These are phyloP conservation scores for Atrina japonica DNA, from an alignment of 2,888 invertebrate genomes.

Conservation along the genomic window DNA sequence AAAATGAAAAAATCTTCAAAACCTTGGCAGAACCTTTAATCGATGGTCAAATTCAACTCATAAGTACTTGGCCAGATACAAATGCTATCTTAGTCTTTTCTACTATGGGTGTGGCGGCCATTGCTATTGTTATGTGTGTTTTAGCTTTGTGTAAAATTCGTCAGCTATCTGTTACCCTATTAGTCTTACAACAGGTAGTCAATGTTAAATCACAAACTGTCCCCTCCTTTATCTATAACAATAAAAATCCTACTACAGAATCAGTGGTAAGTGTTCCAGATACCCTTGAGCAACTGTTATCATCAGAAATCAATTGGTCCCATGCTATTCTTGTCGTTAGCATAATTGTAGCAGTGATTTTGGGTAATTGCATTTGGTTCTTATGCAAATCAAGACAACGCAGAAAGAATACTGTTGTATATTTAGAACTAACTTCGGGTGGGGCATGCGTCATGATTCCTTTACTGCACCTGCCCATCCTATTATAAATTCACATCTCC, in stretches of 20 bases:
- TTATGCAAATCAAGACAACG: too few species aligned
- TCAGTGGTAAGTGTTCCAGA: not conserved
- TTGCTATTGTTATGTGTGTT: too few species aligned
- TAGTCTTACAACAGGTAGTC: constrained; percentile 2
- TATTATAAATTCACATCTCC: too few species aligned
- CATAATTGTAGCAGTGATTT: constrained; percentile 4
- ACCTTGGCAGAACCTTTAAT: constrained; percentile 14
- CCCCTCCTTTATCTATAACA: constrained; percentile 20
- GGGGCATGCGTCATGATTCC: constrained; percentile 3
- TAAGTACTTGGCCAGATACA: constrained; percentile 16
- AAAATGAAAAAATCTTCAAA: constrained; percentile 15
- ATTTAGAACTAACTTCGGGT: constrained; percentile 20
- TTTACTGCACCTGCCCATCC: too few species aligned
- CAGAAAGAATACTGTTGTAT: too few species aligned
- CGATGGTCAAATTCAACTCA: constrained; percentile 11
- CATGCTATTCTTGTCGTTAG: constrained; percentile 14
- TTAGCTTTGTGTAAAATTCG: too few species aligned
- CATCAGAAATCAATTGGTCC: constrained; percentile 16
- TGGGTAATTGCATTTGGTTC: not conserved
- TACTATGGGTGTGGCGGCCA: constrained; percentile 11
- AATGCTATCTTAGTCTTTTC: constrained; percentile 12
- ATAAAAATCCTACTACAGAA: not conserved
- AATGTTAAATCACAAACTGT: too few species aligned
- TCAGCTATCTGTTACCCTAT: constrained; percentile 8
- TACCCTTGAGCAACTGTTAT: not conserved